Evolutionary conservation across 2,888 invertebrate species (phyloP).

Genomic region (Malacosoma neustria): DNA sequence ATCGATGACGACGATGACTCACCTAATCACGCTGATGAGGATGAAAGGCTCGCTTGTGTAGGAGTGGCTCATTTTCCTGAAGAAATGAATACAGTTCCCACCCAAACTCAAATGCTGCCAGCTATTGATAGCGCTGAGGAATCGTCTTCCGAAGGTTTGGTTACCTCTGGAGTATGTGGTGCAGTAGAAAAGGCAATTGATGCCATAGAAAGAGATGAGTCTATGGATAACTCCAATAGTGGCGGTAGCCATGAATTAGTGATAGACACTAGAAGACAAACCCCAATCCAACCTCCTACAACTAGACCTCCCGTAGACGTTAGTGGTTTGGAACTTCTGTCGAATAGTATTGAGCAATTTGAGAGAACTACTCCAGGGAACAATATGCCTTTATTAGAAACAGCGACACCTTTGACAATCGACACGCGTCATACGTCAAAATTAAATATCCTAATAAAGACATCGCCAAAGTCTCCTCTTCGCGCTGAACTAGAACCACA

Average conservation of each 20-base stretch:
- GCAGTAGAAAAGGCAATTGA: conserved; percentile 60
- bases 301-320: conserved; percentile 75
- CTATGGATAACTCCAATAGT: conserved; percentile 55
- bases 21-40: conserved; percentile 59
- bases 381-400: conserved; percentile 45
- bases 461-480: conserved; percentile 57
- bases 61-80: conserved; percentile 66
- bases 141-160: conserved; percentile 49
- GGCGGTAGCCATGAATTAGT: conserved; percentile 61
- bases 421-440: conserved; percentile 57
- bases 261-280: conserved; percentile 54
- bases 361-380: conserved; percentile 69
- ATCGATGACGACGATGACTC: conserved; percentile 81
- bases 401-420: conserved; percentile 41
- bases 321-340: conserved; percentile 86
- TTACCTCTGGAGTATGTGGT: conserved; percentile 39
- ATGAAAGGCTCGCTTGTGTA: conserved; percentile 59
- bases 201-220: conserved; percentile 55
- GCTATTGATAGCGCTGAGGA: conserved; percentile 54
- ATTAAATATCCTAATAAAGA: conserved; percentile 57
- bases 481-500: conserved; percentile 48
- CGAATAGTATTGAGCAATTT: conserved; percentile 89
- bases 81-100: conserved; percentile 28
- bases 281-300: conserved; percentile 30
- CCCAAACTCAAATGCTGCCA: conserved; percentile 27